Evolutionary conservation across 2,888 invertebrate genomes (phyloP).

Genomic region (Brenthis hecate): DNA sequence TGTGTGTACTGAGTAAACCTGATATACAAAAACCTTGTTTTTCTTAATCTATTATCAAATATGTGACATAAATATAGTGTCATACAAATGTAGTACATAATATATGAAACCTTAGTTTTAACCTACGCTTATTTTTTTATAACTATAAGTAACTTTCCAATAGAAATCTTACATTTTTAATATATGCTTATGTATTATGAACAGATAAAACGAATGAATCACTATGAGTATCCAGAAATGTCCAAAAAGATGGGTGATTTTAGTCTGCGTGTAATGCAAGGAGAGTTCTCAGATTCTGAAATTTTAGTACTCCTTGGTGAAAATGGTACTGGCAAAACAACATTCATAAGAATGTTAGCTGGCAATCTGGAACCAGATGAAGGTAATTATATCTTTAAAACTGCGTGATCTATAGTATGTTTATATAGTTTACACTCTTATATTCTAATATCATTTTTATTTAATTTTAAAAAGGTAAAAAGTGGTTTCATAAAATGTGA

Average conservation of each 20-base stretch:
- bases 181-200: not conserved
- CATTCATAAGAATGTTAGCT: conserved; percentile 98
- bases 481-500: no score
- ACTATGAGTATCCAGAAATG: conserved; percentile 98
- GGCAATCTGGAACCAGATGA: conserved; percentile 96
- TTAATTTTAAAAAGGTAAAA: no score
- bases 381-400: conserved; percentile 56
- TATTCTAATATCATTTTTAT: no score
- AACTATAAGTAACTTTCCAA: not conserved
- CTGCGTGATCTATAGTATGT: no score
- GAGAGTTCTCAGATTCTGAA: conserved; percentile 99
- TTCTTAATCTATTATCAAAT: no score
- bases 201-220: conserved; percentile 94
- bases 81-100: not conserved
- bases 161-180: not conserved
- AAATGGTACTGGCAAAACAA: conserved; percentile 99
- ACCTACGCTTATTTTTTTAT: not conserved
- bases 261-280: conserved; percentile 89
- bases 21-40: no score
- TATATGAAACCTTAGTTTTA: not conserved
- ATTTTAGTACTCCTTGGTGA: conserved; percentile 98
- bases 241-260: conserved; percentile 91
- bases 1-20: no score
- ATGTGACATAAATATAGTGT: no score
- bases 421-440: no score